Conservation (phyloP, 2,797 vertebrate species). For the Alectoris magna region DNA sequence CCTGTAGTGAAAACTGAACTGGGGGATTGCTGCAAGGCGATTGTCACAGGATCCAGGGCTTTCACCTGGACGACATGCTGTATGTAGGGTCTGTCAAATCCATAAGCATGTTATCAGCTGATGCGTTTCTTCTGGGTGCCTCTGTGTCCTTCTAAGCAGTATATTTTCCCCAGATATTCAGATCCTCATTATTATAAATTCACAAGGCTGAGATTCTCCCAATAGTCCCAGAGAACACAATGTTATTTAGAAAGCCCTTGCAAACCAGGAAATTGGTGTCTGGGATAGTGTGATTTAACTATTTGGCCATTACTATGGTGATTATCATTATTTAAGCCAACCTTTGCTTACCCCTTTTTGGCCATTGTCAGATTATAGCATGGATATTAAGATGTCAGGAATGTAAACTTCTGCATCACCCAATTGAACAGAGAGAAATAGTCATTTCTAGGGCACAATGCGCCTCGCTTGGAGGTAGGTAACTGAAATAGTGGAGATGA, state of each 20-base stretch:
- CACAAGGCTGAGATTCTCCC: not conserved
- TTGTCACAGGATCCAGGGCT: not conserved
- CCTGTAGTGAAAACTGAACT: not conserved
- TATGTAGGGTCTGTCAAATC: not conserved
- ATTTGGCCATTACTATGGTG: not conserved
- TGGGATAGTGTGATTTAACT: not conserved
- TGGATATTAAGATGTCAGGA: not conserved
- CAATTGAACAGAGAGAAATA: not conserved
- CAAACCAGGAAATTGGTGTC: not conserved
- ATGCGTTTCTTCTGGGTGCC: not conserved
- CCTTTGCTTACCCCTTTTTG: not conserved
- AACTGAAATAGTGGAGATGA: conserved; percentile 3
- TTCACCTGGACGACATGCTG: not conserved
- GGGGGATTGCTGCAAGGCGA: not conserved
- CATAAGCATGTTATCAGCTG: not conserved
- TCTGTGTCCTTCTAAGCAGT: not conserved
- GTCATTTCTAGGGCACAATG: conserved; percentile 34
- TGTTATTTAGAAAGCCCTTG: not conserved
- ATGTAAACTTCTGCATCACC: not conserved
- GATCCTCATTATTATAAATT: not conserved
- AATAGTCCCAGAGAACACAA: not conserved
- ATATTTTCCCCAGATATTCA: not conserved
- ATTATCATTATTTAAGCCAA: not conserved
- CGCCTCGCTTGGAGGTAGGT: conserved; percentile 39
- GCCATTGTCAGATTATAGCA: not conserved